Conservation (phyloP, 2,797 vertebrate species). For the Spea hammondii region DNA sequence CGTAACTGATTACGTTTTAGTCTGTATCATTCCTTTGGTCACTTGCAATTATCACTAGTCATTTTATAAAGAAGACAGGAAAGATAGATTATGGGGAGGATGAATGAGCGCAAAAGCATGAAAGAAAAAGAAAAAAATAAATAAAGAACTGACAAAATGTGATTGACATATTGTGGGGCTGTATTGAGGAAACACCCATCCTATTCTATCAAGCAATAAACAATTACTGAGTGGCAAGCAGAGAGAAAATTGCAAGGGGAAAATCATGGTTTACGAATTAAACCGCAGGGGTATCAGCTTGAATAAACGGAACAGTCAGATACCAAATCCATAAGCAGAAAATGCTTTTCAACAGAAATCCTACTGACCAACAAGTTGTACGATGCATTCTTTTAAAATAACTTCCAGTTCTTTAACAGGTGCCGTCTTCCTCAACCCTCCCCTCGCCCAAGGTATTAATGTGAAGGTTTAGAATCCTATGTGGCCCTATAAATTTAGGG, state of each 20-base stretch:
- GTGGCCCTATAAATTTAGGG: no score
- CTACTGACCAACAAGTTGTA: conserved; percentile 33
- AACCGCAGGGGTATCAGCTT: conserved; percentile 37
- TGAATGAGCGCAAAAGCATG: background rate
- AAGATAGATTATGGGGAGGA: no score
- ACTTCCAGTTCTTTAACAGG: background rate
- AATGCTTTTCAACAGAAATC: conserved; percentile 44
- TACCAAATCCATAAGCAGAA: conserved; percentile 43
- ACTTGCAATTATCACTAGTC: no score
- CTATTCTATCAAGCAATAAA: conserved; percentile 36
- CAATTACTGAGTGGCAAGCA: conserved; percentile 43
- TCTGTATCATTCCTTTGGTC: no score
- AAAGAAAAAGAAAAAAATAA: conserved; percentile 1
- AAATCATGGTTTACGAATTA: conserved; percentile 44
- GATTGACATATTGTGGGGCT: conserved; percentile 10
- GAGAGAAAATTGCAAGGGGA: conserved; percentile 45
- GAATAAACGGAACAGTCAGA: conserved; percentile 40
- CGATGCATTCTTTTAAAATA: conserved; percentile 26
- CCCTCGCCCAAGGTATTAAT: background rate
- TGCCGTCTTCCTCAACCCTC: background rate
- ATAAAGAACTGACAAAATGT: conserved; percentile 22
- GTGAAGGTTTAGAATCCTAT: no score
- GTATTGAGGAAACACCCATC: conserved; percentile 11
- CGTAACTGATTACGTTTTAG: background rate
- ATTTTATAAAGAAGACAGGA: no score